A percentile compares a stretch with the other conserved stretches of the same genome.
Conservation (phyloP, 2,888 invertebrate species). For the Ecdyonurus torrentis region DNA sequence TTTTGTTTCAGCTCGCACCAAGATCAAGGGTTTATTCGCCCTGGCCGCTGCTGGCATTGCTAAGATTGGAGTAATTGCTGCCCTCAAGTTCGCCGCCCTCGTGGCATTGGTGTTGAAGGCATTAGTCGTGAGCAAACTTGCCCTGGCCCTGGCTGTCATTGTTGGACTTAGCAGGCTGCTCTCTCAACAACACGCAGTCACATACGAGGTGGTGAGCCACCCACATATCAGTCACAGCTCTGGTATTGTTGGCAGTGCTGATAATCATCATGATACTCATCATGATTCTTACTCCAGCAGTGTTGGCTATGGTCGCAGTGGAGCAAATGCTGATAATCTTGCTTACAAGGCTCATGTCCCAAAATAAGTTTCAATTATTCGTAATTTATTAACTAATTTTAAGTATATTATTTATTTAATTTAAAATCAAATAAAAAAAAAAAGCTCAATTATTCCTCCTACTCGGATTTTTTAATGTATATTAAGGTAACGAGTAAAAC, state of each 20-base stretch:
- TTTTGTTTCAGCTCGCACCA: not conserved
- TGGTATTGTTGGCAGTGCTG: slow-evolving; percentile 23
- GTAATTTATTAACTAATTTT: not conserved
- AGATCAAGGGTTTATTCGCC: slow-evolving; percentile 21
- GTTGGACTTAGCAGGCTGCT: slow-evolving; percentile 70
- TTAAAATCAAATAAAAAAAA: too few relatives aligned
- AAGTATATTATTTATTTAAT: not conserved
- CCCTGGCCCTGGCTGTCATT: slow-evolving; percentile 58
- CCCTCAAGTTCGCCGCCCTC: slow-evolving; percentile 62
- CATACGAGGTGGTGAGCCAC: slow-evolving; percentile 55
- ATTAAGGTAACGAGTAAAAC: too few relatives aligned
- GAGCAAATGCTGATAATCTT: slow-evolving; percentile 35
- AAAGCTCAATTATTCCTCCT: too few relatives aligned
- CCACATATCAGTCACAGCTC: slow-evolving; percentile 38
- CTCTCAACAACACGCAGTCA: slow-evolving; percentile 49
- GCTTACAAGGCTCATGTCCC: slow-evolving; percentile 44
- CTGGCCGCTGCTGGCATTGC: slow-evolving; percentile 52
- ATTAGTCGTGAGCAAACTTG: slow-evolving; percentile 67
- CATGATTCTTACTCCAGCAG: slow-evolving; percentile 23
- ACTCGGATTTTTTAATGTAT: too few relatives aligned
- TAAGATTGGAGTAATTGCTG: slow-evolving; percentile 66
- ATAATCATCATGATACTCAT: slow-evolving; percentile 2
- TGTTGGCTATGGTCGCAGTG: slow-evolving; percentile 43
- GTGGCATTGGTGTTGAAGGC: slow-evolving; percentile 72
- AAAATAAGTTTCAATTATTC: slow-evolving; percentile 2